phyloP scores from a whole-genome alignment of 1,140 invertebrate genomes.

The Scaptomyza montana region DNA sequence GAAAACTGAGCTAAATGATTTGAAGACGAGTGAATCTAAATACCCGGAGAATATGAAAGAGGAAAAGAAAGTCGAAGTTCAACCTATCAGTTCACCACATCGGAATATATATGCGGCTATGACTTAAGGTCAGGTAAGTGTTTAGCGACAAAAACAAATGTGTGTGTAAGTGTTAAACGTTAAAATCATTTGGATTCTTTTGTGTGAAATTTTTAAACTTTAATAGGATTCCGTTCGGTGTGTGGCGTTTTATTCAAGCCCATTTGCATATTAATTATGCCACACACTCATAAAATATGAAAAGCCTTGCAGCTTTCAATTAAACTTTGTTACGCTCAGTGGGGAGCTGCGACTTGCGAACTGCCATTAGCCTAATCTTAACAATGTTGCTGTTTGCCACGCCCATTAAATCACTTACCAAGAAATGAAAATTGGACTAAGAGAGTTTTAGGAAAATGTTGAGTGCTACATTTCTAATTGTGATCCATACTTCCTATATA shows the following conservation, averaged over 20 bases:
- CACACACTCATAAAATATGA: constrained; percentile 48
- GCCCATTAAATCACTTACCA: neutral
- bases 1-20: neutral
- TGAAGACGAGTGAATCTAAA: neutral
- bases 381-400: constrained; percentile 7
- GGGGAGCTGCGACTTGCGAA: neutral
- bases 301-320: constrained; percentile 39
- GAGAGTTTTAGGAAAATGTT: too few species aligned
- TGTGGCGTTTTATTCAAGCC: constrained; percentile 31
- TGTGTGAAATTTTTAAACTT: neutral
- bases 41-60: neutral
- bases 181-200: constrained; percentile 2
- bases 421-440: too few species aligned
- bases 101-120: constrained; percentile 90
- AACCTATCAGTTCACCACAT: constrained; percentile 91
- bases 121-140: constrained; percentile 88
- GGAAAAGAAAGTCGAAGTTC: constrained; percentile 38
- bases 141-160: neutral
- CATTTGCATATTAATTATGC: constrained; percentile 52
- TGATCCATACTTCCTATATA: too few species aligned
- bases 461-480: too few species aligned
- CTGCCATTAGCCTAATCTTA: constrained; percentile 6
- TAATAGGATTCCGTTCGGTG: neutral
- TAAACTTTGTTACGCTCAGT: constrained; percentile 19
- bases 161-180: neutral